Base-by-base conservation (phyloP, 2,797 vertebrate genomes). In the Yasuhikotakia modesta region DNA sequence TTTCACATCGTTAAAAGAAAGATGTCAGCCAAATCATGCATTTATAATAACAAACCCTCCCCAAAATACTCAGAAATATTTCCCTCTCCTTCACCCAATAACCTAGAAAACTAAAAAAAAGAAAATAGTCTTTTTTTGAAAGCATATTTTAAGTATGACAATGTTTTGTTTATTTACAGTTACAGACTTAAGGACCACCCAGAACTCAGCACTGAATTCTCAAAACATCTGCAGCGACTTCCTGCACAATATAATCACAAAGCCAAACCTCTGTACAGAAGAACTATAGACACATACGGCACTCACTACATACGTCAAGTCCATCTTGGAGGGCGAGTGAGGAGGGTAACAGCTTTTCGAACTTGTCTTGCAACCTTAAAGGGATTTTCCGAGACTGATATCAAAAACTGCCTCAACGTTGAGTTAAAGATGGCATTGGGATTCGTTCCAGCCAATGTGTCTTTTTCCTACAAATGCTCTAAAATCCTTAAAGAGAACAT, bases 271-370 rank as follows among this genome's bases (percentile, higher is more conserved):
- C 73, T 89, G 10, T 97, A 96, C 67, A 83, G 72, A 32, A 86
- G 89, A 2, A 87, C 95, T 7, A 94, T 97, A 72, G 86, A 91
- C 83, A 94, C 83, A 30, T 97, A 94, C 0, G 96, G 96, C 32
- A 97, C 96, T 19, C 96, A 97, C 84, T 96, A 94, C 45, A 94
- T 95, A 70, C 88, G 83, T 4, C 92, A 93, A 72, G 90, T 94
- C 68, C 86, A 92, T 17, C 90, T 97, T 22, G 96, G 96, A 0
- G 96, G 96, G 48, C 92, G 87, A 5, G 79, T 93, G 76, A 91
- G 79, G 1, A 85, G 91, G 32, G 89, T 96, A 85, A 96, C 94
- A 0, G 95, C 95, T n/a, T 91, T 96, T 81, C 90, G 90, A 66
- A 95, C 94, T 16, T 97, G 96, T 46, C 69, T 94, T 81, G 90